Base-by-base conservation (phyloP, 2,113 vertebrate genomes). In the Thinocorus orbignyianus region DNA sequence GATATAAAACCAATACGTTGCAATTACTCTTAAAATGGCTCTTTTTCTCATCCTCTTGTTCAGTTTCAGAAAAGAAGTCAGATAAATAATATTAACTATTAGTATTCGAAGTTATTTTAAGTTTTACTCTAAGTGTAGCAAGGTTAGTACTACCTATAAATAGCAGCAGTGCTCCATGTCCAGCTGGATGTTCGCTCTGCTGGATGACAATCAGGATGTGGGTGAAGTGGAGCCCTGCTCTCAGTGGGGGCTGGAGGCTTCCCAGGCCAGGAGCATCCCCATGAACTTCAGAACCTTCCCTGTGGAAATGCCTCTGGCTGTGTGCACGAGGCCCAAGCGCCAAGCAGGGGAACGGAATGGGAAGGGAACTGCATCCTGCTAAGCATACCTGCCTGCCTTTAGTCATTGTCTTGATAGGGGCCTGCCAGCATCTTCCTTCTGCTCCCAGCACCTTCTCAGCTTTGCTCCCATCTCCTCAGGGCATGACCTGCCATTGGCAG, bases 181-280 rank as follows among this genome's bases (percentile, higher is more conserved):
- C 8, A 4, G 30, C 54, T 70, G 77, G 19, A 15, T 60, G 25
- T 64, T 64, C 60, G 39, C 42, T 62, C 24, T 62, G 58, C 54
- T 18, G 10, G 48, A 18, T 1, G 14, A 26, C 0, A 2, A 20
- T 70, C 42, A 78, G 64, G 39, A 46, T 0, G 1, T 10, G 41
- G 24, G 31, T 54, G 76, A 48, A 74, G 52, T 8, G n/a, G 17
- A 70, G 35, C 16, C 15, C 19, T 3, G 5, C 37, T 87, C 19
- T 39, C 0, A 0, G 37, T 18, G 35, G n/a, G 64, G 16, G 4
- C 7, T 6, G 5, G 18, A 26, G 60, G n/a, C 20, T 81, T 22
- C 41, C 25, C 2, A 2, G 19, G 23, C 37, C 4, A 3, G 33
- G 7, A 86, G 62, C 72, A 72, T 1, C 14, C 7, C 22, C 1